A percentile compares a stretch with the other conserved stretches of the same genome.
phyloP scores from a whole-genome alignment of 2,888 invertebrate species.

The Phalera bucephala region DNA sequence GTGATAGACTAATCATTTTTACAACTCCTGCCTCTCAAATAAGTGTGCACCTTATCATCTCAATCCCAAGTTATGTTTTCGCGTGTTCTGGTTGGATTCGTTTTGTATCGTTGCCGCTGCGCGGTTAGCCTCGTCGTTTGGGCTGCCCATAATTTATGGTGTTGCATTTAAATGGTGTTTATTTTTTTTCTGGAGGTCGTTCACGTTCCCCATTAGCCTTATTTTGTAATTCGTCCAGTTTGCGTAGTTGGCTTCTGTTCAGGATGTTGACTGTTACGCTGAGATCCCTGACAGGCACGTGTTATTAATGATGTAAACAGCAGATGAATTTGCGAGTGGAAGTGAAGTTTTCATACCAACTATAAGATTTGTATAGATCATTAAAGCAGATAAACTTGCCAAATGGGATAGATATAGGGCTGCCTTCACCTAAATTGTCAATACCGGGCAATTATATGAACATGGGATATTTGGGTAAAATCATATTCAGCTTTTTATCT shows the following conservation, averaged over 20 bases:
- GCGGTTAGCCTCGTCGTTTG: slow-evolving; percentile 8
- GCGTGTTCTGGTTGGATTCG: slow-evolving; percentile 13
- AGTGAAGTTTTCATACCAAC: too few relatives aligned
- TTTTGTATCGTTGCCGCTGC: slow-evolving; percentile 19
- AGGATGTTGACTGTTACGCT: slow-evolving; percentile 31
- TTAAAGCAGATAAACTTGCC: too few relatives aligned
- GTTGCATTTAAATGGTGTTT: slow-evolving; percentile 25
- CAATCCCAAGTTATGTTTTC: slow-evolving; percentile 11
- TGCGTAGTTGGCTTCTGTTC: slow-evolving; percentile 46
- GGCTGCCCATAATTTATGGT: slow-evolving; percentile 23
- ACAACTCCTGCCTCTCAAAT: slow-evolving; percentile 8
- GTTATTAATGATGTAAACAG: slow-evolving; percentile 12
- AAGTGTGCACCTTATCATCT: slow-evolving; percentile 14
- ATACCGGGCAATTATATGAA: too few relatives aligned
- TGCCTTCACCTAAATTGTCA: too few relatives aligned
- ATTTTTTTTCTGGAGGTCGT: slow-evolving; percentile 28
- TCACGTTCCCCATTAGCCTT: slow-evolving; percentile 21
- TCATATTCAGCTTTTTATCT: too few relatives aligned
- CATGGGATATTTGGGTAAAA: too few relatives aligned
- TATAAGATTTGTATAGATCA: too few relatives aligned
- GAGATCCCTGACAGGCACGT: not conserved
- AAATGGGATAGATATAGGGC: too few relatives aligned
- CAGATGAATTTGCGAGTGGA: too few relatives aligned
- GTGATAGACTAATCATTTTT: slow-evolving; percentile 44
- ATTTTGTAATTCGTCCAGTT: slow-evolving; percentile 18